A percentile compares a stretch with the other conserved stretches of the same genome.
Evolutionary conservation across 2,113 vertebrate genomes (phyloP).

Genomic region (Uria aalge): DNA sequence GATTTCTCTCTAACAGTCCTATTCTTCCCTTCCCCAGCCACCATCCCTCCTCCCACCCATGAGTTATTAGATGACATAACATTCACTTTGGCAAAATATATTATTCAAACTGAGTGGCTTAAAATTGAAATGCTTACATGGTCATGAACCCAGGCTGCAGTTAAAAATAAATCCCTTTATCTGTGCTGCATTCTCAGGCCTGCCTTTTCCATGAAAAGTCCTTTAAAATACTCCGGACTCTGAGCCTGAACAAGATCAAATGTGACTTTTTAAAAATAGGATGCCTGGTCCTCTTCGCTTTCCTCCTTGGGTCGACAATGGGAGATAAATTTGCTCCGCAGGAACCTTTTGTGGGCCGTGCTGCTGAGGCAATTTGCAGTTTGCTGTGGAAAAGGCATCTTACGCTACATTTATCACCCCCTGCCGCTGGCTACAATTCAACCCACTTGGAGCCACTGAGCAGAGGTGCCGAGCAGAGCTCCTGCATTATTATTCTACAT

Average conservation of each 20-base stretch:
- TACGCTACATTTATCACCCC: conserved; percentile 78
- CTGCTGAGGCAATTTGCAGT: conserved; percentile 79
- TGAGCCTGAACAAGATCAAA: conserved; percentile 65
- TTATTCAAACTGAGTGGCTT: conserved; percentile 68
- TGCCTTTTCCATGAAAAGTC: conserved; percentile 31
- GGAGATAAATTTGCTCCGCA: conserved; percentile 74
- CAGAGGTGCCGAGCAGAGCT: conserved; percentile 69
- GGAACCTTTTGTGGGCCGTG: conserved; percentile 76
- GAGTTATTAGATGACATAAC: conserved; percentile 66
- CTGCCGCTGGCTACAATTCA: conserved; percentile 74
- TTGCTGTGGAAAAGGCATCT: conserved; percentile 75
- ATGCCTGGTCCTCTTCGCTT: conserved; percentile 54
- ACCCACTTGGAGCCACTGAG: conserved; percentile 68
- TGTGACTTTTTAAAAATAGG: conserved; percentile 75
- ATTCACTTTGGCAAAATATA: conserved; percentile 37
- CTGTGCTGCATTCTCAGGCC: conserved; percentile 50
- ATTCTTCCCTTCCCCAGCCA: background rate
- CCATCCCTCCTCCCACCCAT: background rate
- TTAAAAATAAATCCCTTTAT: conserved; percentile 78
- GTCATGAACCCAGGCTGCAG: conserved; percentile 59
- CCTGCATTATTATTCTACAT: conserved; percentile 59
- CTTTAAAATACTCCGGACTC: conserved; percentile 61
- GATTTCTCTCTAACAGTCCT: background rate
- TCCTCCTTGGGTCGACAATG: conserved; percentile 61
- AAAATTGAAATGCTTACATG: conserved; percentile 69